A percentile compares a stretch with the other conserved stretches of the same genome.
These are phyloP conservation scores for Coleophora flavipennella DNA, from an alignment of 2,888 invertebrate genomes.

Conservation along the genomic window DNA sequence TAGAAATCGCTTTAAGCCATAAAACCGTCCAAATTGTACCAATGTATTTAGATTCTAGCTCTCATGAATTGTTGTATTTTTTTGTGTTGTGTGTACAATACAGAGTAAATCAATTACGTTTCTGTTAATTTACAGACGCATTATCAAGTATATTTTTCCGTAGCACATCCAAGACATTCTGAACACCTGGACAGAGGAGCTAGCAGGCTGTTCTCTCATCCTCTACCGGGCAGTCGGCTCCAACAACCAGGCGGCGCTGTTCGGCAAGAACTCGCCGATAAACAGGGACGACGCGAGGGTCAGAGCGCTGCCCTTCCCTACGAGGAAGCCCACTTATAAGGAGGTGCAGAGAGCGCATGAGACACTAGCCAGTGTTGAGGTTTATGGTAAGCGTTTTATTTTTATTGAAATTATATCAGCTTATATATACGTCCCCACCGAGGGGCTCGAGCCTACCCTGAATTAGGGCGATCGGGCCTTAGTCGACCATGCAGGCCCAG, in stretches of 20 bases:
- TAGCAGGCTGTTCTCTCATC: conserved; percentile 78
- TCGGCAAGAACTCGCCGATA: conserved; percentile 81
- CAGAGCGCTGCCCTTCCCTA: conserved; percentile 84
- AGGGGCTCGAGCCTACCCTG: too few species aligned
- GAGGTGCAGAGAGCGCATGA: conserved; percentile 84
- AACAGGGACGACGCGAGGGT: conserved; percentile 75
- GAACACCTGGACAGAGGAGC: conserved; percentile 76
- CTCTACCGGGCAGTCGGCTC: conserved; percentile 85
- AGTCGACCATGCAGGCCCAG: too few species aligned
- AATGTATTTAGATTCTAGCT: too few species aligned
- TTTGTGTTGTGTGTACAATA: too few species aligned
- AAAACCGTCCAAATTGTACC: too few species aligned
- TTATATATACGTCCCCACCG: too few species aligned
- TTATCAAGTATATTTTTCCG: conserved; percentile 22
- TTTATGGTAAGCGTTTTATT: conserved; percentile 74
- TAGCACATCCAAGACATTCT: conserved; percentile 85
- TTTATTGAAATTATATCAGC: too few species aligned
- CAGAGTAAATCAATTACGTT: too few species aligned
- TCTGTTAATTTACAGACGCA: too few species aligned
- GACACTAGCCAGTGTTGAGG: conserved; percentile 75
- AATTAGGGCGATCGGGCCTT: too few species aligned
- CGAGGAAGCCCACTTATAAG: conserved; percentile 83
- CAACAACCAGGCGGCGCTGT: conserved; percentile 79
- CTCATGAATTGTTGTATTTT: too few species aligned
- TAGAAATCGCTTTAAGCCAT: too few species aligned